These are phyloP conservation scores for Neotoma lepida DNA, from an alignment of 2,113 vertebrate genomes.

Conservation along the genomic window DNA sequence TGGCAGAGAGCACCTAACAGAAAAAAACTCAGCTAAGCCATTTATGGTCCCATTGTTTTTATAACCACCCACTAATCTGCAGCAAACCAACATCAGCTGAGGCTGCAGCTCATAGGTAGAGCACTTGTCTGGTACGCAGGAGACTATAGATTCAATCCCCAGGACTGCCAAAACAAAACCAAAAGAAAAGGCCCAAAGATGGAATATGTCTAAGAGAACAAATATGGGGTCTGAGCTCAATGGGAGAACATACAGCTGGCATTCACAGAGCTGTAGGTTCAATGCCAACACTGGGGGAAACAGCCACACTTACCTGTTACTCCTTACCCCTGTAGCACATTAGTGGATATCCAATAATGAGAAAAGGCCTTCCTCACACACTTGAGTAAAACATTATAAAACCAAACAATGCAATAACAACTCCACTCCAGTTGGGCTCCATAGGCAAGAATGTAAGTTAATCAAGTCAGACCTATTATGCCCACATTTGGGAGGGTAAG, in stretches of 20 bases:
- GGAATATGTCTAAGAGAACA: not conserved
- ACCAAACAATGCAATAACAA: not conserved
- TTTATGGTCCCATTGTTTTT: not conserved
- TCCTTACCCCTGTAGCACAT: conserved; percentile 30
- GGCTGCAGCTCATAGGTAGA: not conserved
- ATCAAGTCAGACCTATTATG: not conserved
- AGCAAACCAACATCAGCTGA: not conserved
- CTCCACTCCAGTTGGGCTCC: not conserved
- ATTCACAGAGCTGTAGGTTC: not conserved
- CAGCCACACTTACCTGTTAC: not conserved
- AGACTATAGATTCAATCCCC: not conserved
- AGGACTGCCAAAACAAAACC: not conserved
- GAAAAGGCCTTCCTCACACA: not conserved
- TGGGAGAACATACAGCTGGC: no score
- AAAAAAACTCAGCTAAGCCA: not conserved
- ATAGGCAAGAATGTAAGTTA: conserved; percentile 19
- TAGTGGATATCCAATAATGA: conserved; percentile 5
- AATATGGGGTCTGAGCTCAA: not conserved
- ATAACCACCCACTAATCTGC: not conserved
- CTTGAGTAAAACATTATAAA: conserved; percentile 26
- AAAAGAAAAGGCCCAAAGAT: not conserved
- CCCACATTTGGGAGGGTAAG: not conserved
- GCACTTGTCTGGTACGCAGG: not conserved
- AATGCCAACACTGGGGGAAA: not conserved
- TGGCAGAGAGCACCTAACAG: not conserved